Conservation (phyloP, 2,888 invertebrate genomes). For the Entomobrya multifasciata region DNA sequence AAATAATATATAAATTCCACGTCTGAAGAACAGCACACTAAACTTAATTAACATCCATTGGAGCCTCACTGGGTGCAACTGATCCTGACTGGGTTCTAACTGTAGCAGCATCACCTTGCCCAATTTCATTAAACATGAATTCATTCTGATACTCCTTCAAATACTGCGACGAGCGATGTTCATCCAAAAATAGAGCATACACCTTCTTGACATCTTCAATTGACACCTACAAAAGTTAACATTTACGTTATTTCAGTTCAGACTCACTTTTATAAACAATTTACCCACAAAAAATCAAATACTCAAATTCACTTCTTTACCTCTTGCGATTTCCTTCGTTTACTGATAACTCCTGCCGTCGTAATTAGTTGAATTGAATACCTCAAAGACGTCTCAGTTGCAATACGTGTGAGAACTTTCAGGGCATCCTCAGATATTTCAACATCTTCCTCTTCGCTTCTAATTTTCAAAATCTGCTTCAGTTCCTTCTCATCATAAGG, state of each 20-base stretch:
- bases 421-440: constrained; percentile 95
- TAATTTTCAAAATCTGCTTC: constrained; percentile 90
- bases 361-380: constrained; percentile 99
- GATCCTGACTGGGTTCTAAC: constrained; percentile 9
- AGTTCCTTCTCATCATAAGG: constrained; percentile 94
- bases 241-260: constrained; percentile 2
- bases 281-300: not conserved
- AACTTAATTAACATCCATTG: constrained; percentile 62
- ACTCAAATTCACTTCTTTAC: constrained; percentile 81
- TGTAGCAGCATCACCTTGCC: constrained; percentile 64
- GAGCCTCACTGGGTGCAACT: not conserved
- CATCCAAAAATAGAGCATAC: constrained; percentile 96
- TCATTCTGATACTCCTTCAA: constrained; percentile 97
- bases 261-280: not conserved
- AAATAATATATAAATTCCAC: too few species aligned
- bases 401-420: constrained; percentile 94
- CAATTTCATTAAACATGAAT: constrained; percentile 89
- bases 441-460: constrained; percentile 99
- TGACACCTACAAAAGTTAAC: constrained; percentile 85
- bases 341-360: constrained; percentile 95
- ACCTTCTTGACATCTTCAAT: constrained; percentile 97
- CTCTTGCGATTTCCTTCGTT: constrained; percentile 92
- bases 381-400: constrained; percentile 94
- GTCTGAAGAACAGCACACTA: too few species aligned
- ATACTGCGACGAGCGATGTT: constrained; percentile 95